A percentile compares a stretch with the other conserved stretches of the same genome.
Conservation (phyloP, 2,797 vertebrate genomes). For the Centroberyx gerrardi region DNA sequence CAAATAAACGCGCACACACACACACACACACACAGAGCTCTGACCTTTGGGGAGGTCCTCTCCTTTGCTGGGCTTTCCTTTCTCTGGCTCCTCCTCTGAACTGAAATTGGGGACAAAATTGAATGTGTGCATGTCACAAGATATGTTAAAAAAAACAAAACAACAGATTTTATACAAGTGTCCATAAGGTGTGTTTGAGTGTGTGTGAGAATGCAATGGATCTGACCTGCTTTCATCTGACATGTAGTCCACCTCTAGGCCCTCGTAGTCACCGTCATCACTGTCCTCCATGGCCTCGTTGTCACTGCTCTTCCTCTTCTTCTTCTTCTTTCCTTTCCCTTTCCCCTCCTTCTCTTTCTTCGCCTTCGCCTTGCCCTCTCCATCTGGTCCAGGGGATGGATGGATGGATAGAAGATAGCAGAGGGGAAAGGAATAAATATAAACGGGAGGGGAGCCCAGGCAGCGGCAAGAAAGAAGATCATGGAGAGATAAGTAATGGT, state of each 20-base stretch:
- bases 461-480: background rate
- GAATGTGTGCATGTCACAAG: background rate
- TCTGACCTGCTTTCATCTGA: conserved; percentile 94
- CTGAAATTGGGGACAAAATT: conserved; percentile 62
- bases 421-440: background rate
- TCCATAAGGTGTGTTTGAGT: background rate
- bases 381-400: conserved; percentile 68
- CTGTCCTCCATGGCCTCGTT: conserved; percentile 93
- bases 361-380: conserved; percentile 81
- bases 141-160: background rate
- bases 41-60: conserved; percentile 90
- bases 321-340: conserved; percentile 88
- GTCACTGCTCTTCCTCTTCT: conserved; percentile 88
- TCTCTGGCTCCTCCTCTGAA: conserved; percentile 87
- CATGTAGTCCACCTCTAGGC: conserved; percentile 96
- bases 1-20: background rate
- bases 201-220: conserved; percentile 18
- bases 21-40: background rate
- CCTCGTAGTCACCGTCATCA: conserved; percentile 94
- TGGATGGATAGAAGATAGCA: background rate
- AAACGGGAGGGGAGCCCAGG: background rate
- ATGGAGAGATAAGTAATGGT: too few species aligned
- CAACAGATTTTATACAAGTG: background rate
- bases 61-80: conserved; percentile 83
- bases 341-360: conserved; percentile 79